These are phyloP conservation scores for Tiphia femorata DNA, from an alignment of 2,888 invertebrate species.

Conservation along the genomic window DNA sequence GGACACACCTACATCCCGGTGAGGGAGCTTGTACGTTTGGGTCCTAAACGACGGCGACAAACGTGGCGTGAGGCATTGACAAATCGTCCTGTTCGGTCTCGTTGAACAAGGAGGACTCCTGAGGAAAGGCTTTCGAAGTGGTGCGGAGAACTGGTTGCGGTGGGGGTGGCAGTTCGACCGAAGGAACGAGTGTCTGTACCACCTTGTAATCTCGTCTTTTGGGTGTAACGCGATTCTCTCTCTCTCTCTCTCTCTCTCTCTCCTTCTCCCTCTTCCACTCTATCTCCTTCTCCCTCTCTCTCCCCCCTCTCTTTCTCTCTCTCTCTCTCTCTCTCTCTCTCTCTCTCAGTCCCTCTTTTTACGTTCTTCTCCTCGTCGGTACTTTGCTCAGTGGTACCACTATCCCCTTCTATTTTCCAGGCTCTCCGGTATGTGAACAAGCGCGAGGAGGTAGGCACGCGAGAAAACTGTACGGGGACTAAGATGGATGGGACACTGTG, in stretches of 20 bases:
- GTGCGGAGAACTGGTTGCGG: not conserved
- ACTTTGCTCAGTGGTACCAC: not conserved
- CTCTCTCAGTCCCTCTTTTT: not conserved
- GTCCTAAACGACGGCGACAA: conserved; percentile 26
- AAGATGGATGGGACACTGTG: conserved; percentile 47
- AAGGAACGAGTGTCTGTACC: not conserved
- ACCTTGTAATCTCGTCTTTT: conserved; percentile 9
- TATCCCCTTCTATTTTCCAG: no score
- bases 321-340: not conserved
- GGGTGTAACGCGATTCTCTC: not conserved
- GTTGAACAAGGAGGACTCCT: conserved; percentile 13
- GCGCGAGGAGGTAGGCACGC: conserved; percentile 30
- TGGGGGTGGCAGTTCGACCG: not conserved
- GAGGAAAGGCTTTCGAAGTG: conserved; percentile 8
- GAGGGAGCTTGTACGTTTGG: no score
- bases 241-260: not conserved
- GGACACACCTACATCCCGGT: no score
- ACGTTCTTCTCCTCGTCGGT: not conserved
- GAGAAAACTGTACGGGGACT: conserved; percentile 43
- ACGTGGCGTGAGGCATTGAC: conserved; percentile 27
- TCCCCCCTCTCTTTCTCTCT: not conserved
- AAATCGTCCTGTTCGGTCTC: conserved; percentile 23
- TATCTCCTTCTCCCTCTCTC: not conserved
- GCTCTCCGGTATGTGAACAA: conserved; percentile 5
- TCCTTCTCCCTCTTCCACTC: not conserved